phyloP scores from a whole-genome alignment of 2,888 invertebrate species.

The Eledona agricola region DNA sequence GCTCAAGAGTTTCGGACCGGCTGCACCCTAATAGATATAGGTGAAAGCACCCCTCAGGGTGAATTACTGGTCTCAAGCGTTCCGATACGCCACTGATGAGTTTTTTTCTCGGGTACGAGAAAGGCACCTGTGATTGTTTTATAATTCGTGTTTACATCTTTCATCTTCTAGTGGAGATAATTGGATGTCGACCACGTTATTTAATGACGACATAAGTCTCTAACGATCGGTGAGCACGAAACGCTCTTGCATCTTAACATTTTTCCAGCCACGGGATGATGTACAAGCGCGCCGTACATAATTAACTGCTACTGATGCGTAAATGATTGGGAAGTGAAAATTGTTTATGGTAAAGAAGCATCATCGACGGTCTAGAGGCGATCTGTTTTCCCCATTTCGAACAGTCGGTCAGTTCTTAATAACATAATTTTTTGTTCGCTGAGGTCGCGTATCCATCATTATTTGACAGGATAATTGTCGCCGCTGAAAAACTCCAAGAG shows the following conservation, averaged over 20 bases:
- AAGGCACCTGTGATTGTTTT: constrained; percentile 47
- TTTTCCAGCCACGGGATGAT: constrained; percentile 34
- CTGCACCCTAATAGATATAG: constrained; percentile 1
- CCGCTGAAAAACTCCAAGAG: constrained; percentile 24
- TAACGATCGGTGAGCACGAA: constrained; percentile 53
- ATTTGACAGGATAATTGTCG: constrained; percentile 35
- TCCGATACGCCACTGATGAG: constrained; percentile 17
- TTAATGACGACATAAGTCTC: constrained; percentile 50
- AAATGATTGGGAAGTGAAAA: constrained; percentile 52
- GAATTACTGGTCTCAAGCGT: no score
- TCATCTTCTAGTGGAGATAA: constrained; percentile 49
- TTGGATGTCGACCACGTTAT: constrained; percentile 50
- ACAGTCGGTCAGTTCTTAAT: neutral
- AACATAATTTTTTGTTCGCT: constrained; percentile 9
- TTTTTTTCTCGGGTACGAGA: constrained; percentile 13
- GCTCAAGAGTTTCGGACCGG: no score
- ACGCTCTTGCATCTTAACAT: constrained; percentile 37
- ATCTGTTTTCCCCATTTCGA: neutral
- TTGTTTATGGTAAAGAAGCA: constrained; percentile 42
- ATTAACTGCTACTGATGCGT: constrained; percentile 54
- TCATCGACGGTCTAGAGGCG: constrained; percentile 4
- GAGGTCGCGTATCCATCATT: constrained; percentile 27
- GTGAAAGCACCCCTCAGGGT: neutral
- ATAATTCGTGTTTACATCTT: constrained; percentile 48
- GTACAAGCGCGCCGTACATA: constrained; percentile 39